A percentile compares a stretch with the other conserved stretches of the same genome.
These are phyloP conservation scores for Criorhina ranunculi DNA, from an alignment of 2,888 invertebrate genomes.

Conservation along the genomic window DNA sequence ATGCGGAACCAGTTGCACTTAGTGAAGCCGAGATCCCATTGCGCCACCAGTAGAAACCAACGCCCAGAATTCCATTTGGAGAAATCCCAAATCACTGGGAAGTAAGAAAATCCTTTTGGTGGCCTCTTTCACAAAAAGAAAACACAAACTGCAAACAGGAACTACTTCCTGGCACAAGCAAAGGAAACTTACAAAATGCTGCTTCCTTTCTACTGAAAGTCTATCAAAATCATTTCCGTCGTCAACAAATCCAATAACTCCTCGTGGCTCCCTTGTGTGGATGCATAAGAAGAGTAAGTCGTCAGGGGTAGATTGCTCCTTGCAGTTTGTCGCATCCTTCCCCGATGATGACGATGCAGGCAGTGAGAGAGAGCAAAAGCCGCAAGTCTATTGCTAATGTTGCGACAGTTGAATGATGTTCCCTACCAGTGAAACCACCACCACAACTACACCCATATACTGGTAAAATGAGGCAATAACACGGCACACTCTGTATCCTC, in stretches of 20 bases:
- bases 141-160: slow-evolving; percentile 29
- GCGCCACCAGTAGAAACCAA: not conserved
- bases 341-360: slow-evolving; percentile 13
- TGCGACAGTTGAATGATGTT: slow-evolving; percentile 75
- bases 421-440: slow-evolving; percentile 48
- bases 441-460: slow-evolving; percentile 47
- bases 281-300: slow-evolving; percentile 18
- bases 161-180: slow-evolving; percentile 69
- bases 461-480: slow-evolving; percentile 65
- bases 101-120: slow-evolving; percentile 40
- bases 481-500: slow-evolving; percentile 54
- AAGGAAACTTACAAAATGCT: slow-evolving; percentile 61
- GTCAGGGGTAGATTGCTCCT: slow-evolving; percentile 54
- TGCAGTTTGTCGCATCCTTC: slow-evolving; percentile 42
- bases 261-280: slow-evolving; percentile 67
- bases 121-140: slow-evolving; percentile 5
- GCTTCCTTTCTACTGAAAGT: slow-evolving; percentile 70
- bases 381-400: slow-evolving; percentile 75
- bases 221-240: slow-evolving; percentile 77
- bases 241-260: slow-evolving; percentile 77
- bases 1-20: slow-evolving; percentile 51
- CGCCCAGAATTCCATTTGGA: slow-evolving; percentile 30
- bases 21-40: slow-evolving; percentile 2
- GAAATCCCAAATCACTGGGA: slow-evolving; percentile 57
- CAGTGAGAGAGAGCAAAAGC: slow-evolving; percentile 46